A percentile compares a stretch with the other conserved stretches of the same genome.
Evolutionary conservation across 1,140 invertebrate genomes (phyloP).

Genomic region (Dermatophagoides farinae): DNA sequence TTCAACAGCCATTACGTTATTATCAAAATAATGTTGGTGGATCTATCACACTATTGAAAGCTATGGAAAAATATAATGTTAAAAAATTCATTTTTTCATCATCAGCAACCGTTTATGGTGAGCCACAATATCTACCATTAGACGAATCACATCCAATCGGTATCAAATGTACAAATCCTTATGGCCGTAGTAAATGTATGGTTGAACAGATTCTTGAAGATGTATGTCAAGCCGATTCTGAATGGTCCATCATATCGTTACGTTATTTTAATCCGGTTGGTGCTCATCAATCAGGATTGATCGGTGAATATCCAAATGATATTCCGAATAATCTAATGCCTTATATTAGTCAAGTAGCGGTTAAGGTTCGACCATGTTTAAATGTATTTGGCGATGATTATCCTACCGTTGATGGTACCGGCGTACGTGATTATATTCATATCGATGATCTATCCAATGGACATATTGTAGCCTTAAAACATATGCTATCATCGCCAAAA

Average conservation of each 20-base stretch:
- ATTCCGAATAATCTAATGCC: conserved; percentile 94
- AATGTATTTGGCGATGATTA: conserved; percentile 82
- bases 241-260: conserved; percentile 42
- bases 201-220: conserved; percentile 92
- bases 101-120: conserved; percentile 83
- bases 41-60: conserved; percentile 51
- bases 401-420: conserved; percentile 78
- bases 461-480: conserved; percentile 64
- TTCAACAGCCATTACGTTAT: conserved; percentile 59
- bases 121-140: conserved; percentile 55
- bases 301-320: conserved; percentile 91
- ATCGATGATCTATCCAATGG: conserved; percentile 80
- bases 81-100: conserved; percentile 75
- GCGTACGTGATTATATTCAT: conserved; percentile 93
- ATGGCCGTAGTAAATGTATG: conserved; percentile 91
- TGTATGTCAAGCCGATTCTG: conserved; percentile 39
- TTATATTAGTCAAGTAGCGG: conserved; percentile 81
- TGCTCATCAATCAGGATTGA: conserved; percentile 70
- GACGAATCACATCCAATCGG: conserved; percentile 66
- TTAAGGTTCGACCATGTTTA: conserved; percentile 54
- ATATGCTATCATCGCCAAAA: conserved; percentile 28
- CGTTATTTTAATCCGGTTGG: conserved; percentile 98
- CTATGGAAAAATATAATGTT: conserved; percentile 51
- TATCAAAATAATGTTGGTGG: conserved; percentile 68
- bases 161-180: conserved; percentile 77